A percentile compares a stretch with the other conserved stretches of the same genome.
Conservation (phyloP, 2,888 invertebrate genomes). For the Acrobeloides nanus region DNA sequence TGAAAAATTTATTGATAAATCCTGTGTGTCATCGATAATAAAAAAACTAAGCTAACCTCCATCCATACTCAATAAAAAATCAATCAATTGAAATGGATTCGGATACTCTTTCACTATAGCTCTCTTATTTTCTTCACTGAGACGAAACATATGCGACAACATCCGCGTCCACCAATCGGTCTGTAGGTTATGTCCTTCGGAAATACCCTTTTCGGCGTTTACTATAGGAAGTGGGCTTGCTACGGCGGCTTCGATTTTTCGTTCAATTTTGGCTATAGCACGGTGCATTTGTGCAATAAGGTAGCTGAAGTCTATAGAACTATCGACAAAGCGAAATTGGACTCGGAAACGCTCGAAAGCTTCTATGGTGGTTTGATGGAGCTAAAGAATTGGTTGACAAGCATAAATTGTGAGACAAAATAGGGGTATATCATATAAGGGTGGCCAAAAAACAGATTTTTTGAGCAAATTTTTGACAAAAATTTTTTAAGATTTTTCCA, state of each 20-base stretch:
- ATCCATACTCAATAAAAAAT: slow-evolving; percentile 11
- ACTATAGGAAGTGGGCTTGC: slow-evolving; percentile 11
- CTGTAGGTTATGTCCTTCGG: slow-evolving; percentile 23
- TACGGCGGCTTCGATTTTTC: slow-evolving; percentile 19
- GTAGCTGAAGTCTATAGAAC: slow-evolving; percentile 25
- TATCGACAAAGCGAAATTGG: slow-evolving; percentile 23
- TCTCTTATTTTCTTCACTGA: slow-evolving; percentile 27
- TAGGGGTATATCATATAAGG: not conserved
- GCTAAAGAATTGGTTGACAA: no score
- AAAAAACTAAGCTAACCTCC: no score
- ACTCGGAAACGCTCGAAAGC: slow-evolving; percentile 23
- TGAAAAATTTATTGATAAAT: no score
- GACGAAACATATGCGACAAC: slow-evolving; percentile 22
- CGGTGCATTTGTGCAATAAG: slow-evolving; percentile 31
- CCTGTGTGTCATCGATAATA: no score
- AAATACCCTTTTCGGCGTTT: slow-evolving; percentile 26
- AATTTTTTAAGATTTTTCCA: no score
- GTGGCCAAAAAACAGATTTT: not conserved
- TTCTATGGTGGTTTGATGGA: no score
- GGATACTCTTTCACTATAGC: slow-evolving; percentile 26
- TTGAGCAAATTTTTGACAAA: no score
- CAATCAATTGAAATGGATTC: slow-evolving; percentile 29
- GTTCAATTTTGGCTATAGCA: slow-evolving; percentile 30
- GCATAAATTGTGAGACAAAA: not conserved
- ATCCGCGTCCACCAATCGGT: slow-evolving; percentile 30